Conservation (phyloP, 2,888 invertebrate species). For the Hydrotaea diabolus region DNA sequence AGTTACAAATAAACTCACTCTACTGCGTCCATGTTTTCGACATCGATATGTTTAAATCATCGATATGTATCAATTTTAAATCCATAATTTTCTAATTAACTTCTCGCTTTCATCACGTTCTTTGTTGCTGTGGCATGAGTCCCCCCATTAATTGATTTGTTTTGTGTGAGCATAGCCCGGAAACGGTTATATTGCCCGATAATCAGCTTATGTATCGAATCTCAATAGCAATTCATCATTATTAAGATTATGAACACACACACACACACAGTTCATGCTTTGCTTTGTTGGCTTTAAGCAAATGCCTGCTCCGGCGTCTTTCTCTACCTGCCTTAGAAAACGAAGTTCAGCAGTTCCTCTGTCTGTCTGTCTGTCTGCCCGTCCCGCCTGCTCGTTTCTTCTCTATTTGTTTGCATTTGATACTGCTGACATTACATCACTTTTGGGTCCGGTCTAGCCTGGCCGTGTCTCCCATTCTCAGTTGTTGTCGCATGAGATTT, state of each 20-base stretch:
- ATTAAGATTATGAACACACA: background rate
- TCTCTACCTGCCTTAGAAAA: background rate
- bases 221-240: constrained; percentile 2
- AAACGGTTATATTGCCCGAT: background rate
- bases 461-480: background rate
- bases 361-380: background rate
- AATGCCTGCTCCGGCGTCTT: background rate
- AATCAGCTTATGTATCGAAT: constrained; percentile 18
- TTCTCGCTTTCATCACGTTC: background rate
- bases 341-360: background rate
- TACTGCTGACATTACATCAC: constrained; percentile 7
- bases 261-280: background rate
- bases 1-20: too few relatives aligned
- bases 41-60: too few relatives aligned
- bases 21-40: too few relatives aligned
- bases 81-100: too few relatives aligned
- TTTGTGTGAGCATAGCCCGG: background rate
- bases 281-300: background rate
- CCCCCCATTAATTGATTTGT: background rate
- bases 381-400: too few relatives aligned
- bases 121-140: background rate
- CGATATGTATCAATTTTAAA: too few relatives aligned
- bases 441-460: background rate
- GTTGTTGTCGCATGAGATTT: constrained; percentile 11
- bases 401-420: background rate